Base-by-base conservation (phyloP, 2,797 vertebrate species). In the Sebastes steindachneri region DNA sequence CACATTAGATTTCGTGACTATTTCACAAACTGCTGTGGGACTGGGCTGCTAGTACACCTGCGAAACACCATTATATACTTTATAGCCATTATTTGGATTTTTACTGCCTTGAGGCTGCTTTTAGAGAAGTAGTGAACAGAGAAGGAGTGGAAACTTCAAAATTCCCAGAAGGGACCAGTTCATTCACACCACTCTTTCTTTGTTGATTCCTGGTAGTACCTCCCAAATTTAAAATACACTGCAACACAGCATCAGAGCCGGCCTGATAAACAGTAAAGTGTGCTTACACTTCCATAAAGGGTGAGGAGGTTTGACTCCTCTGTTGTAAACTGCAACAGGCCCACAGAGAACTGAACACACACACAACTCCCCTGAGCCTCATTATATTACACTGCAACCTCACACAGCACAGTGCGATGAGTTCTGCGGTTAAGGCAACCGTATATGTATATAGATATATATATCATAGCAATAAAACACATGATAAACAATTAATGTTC, bases 221-320 rank as follows among this genome's bases (percentile, higher is more conserved):
- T 15, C 8, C 17, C 1, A 15, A 25, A 41, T 17, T 68, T 31
- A 60, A 54, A 60, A 33, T 11, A 15, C 51, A 33, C 51, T 12
- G 26, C 29, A 59, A 57, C 19, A 62, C 19, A 70, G 41, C 41
- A 71, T 63, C 29, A 41, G 23, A 65, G 51, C 15, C 54, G 33
- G 76, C n/a, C 26, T 60, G 66, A 64, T 35, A 48, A 77, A 64
- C 57, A 75, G 60, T 31, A 15, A 66, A 68, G 75, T 57, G 76
- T 35, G 70, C 31, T 70, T 70, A 67, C 29, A 72, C 77, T 69
- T 74, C 65, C 71, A 85, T 77, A 79, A 81, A 86, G 66, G 54
- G 77, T 63, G 37, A 51, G 67, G 48, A 51, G 67, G 57, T 68
- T 69, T 48, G 33, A 66, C 71, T 81, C 59, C 37, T 62, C 59